phyloP scores from a whole-genome alignment of 1,140 invertebrate species.

The Mya arenaria region DNA sequence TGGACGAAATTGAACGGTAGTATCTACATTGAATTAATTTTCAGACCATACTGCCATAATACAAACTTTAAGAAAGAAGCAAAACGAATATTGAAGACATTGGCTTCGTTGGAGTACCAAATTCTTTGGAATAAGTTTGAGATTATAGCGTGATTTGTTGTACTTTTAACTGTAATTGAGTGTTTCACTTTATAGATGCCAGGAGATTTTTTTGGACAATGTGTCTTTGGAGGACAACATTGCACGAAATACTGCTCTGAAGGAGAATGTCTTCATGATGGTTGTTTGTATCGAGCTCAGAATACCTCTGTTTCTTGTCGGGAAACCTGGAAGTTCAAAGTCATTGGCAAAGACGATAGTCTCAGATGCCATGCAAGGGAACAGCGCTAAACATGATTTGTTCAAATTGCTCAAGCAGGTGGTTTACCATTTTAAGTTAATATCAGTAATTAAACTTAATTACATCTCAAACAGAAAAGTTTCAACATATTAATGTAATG shows the following conservation, averaged over 20 bases:
- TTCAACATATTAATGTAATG: too few species aligned
- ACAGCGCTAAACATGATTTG: conserved; percentile 29
- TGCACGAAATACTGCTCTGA: conserved; percentile 74
- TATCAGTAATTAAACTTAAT: too few species aligned
- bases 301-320: conserved; percentile 77
- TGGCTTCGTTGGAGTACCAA: too few species aligned
- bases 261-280: conserved; percentile 79
- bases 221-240: conserved; percentile 72
- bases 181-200: conserved; percentile 62
- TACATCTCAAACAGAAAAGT: too few species aligned
- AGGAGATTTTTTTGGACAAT: conserved; percentile 72
- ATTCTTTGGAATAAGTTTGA: too few species aligned
- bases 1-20: conserved; percentile 62
- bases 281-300: conserved; percentile 74
- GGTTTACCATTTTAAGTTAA: too few species aligned
- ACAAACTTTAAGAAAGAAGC: too few species aligned
- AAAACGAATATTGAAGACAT: too few species aligned
- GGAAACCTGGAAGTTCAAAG: conserved; percentile 78
- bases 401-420: background rate
- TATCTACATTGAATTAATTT: too few species aligned
- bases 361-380: conserved; percentile 72
- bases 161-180: too few species aligned
- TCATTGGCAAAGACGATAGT: conserved; percentile 76
- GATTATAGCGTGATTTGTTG: too few species aligned
- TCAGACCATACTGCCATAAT: too few species aligned